phyloP scores from a whole-genome alignment of 2,113 vertebrate species.

The Raja brachyura region DNA sequence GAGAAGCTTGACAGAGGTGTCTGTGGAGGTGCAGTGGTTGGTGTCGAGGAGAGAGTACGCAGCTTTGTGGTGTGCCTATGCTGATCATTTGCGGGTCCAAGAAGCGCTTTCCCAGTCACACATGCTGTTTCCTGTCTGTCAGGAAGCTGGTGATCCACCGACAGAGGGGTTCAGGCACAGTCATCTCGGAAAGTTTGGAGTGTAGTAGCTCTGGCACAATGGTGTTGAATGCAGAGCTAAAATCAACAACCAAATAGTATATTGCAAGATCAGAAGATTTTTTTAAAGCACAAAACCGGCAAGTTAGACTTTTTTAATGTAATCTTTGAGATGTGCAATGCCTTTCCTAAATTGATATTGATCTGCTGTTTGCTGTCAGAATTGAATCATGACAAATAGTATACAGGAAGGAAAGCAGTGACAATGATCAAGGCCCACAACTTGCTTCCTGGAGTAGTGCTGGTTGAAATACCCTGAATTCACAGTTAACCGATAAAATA shows the following conservation, averaged over 20 bases:
- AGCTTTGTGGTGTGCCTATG: too few relatives aligned
- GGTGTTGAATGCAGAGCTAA: too few relatives aligned
- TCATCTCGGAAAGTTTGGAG: too few relatives aligned
- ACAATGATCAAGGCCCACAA: not conserved
- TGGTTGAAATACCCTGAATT: not conserved
- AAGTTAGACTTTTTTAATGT: not conserved
- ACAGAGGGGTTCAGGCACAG: too few relatives aligned
- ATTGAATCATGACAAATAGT: not conserved
- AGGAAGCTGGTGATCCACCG: too few relatives aligned
- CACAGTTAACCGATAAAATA: not conserved
- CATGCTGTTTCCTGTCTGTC: too few relatives aligned
- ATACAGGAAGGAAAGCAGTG: not conserved
- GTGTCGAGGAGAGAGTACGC: too few relatives aligned
- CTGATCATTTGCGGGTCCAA: too few relatives aligned
- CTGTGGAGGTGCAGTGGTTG: too few relatives aligned
- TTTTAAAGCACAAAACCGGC: not conserved
- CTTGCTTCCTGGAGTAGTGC: not conserved
- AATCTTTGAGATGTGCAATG: not conserved
- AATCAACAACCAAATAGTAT: not conserved
- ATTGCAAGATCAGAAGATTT: not conserved
- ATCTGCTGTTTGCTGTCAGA: not conserved
- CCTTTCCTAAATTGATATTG: not conserved
- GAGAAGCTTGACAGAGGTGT: too few relatives aligned
- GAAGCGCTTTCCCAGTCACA: too few relatives aligned
- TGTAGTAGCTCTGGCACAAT: too few relatives aligned